phyloP scores from a whole-genome alignment of 2,888 invertebrate species.

The Hypomecis punctinalis region DNA sequence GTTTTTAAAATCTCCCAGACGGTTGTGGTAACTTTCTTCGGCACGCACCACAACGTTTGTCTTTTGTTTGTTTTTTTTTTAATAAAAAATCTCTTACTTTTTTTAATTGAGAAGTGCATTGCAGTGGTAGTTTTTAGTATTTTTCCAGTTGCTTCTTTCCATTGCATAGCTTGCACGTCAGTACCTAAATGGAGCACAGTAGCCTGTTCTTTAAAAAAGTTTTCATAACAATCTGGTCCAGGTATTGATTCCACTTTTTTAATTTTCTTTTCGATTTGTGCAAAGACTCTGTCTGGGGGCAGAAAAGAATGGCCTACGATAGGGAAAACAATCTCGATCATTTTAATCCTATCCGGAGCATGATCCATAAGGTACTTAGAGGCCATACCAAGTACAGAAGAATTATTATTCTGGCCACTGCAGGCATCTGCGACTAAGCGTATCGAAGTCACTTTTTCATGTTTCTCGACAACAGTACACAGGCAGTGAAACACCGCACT shows the following conservation, averaged over 20 bases:
- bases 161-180: constrained; percentile 9
- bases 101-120: constrained; percentile 29
- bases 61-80: constrained; percentile 32
- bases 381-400: constrained; percentile 48
- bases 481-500: constrained; percentile 30
- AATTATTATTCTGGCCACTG: constrained; percentile 45
- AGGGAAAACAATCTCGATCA: constrained; percentile 42
- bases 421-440: constrained; percentile 42
- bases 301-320: constrained; percentile 45
- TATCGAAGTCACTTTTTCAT: too few relatives aligned
- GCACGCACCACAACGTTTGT: constrained; percentile 35
- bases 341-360: constrained; percentile 33
- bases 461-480: too few relatives aligned
- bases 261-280: constrained; percentile 40
- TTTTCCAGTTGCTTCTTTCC: constrained; percentile 13
- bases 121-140: constrained; percentile 14
- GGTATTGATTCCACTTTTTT: constrained; percentile 35
- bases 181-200: constrained; percentile 25
- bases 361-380: constrained; percentile 35
- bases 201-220: constrained; percentile 36
- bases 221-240: constrained; percentile 35
- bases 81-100: constrained; percentile 36
- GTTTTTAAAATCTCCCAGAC: constrained; percentile 26
- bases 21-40: constrained; percentile 34
- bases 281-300: constrained; percentile 44